These are phyloP conservation scores for Campylomormyrus tamandua DNA, from an alignment of 2,113 vertebrate species.

Conservation along the genomic window DNA sequence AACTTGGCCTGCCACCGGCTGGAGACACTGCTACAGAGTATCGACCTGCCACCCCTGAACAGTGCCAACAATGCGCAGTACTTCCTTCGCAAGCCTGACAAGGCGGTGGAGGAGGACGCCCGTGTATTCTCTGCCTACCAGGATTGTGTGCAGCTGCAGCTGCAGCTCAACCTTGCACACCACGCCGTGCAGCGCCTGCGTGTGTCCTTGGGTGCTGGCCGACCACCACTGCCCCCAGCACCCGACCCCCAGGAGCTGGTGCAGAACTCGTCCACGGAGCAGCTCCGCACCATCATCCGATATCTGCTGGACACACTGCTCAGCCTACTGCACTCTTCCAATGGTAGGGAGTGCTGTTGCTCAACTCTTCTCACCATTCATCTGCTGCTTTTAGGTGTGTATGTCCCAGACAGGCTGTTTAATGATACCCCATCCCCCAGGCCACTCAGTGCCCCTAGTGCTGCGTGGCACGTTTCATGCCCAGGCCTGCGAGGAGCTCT, in stretches of 20 bases:
- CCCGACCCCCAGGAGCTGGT: conserved; percentile 71
- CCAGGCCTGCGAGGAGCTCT: conserved; percentile 93
- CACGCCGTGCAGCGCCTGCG: conserved; percentile 88
- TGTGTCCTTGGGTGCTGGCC: conserved; percentile 82
- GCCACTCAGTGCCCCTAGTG: conserved; percentile 88
- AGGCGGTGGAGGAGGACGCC: conserved; percentile 94
- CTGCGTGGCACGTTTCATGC: conserved; percentile 92
- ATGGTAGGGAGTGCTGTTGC: conserved; percentile 58
- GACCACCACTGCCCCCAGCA: conserved; percentile 62
- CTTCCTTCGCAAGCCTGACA: conserved; percentile 93
- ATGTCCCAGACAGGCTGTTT: not conserved
- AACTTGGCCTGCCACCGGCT: conserved; percentile 94
- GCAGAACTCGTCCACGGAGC: conserved; percentile 88
- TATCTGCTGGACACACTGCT: conserved; percentile 95
- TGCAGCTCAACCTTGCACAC: conserved; percentile 94
- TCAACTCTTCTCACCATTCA: not conserved
- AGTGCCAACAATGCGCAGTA: conserved; percentile 98
- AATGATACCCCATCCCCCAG: conserved; percentile 38
- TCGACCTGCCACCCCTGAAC: conserved; percentile 92
- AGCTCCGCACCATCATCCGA: conserved; percentile 90
- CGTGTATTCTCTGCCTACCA: conserved; percentile 96
- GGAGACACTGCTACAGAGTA: conserved; percentile 92
- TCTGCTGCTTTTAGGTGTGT: not conserved
- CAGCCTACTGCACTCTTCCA: conserved; percentile 91
- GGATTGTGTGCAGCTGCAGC: conserved; percentile 94